Evolutionary conservation across 2,888 invertebrate species (phyloP), one percentile per base, ranked within the genome.

Genomic region (Axea sp.): DNA sequence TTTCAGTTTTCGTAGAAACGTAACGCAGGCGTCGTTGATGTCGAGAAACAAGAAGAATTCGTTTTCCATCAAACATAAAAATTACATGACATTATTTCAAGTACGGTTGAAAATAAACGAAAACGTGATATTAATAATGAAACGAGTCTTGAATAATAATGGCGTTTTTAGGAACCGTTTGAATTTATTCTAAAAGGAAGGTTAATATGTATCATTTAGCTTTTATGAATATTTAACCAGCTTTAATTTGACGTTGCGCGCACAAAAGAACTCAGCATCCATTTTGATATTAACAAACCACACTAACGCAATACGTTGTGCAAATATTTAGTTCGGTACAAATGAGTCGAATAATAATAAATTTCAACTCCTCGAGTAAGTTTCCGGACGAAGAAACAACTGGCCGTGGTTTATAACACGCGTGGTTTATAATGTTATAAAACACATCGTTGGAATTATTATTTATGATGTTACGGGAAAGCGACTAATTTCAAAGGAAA

Each of bases 11-110:
- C 53, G 35, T 8, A 24, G 53, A 53, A 53, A 12, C 17, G 43
- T 37, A 51, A 37, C 35, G n/a, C n/a, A 9, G 45, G 7, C 6
- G 5, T 8, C 3, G 9, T 3, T 28, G 33, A 22, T 49, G 22
- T 49, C 28, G 39, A 14, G 33, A 43, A 57, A 51, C 39, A 45
- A 47, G 19, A 11, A 41, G 17, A 26, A 33, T 49, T 59, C 39
- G 55, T 47, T 39, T 67, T 39, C 35, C 55, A 31, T 33, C 14
- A 22, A 24, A 51, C 35, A 14, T 47, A 4, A 26, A 37, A 57
- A 67, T 57, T 57, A 37, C 49, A 49, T 31, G 55, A 51, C 26
- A 57, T 67, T 67, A 57, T 67, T 57, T 67, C 39, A 55, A 55
- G 11, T 43, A 11, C 33, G 5, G 19, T 17, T 26, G 45, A 45